Evolutionary conservation across 2,888 invertebrate species (phyloP).

Genomic region (Acleris literana): DNA sequence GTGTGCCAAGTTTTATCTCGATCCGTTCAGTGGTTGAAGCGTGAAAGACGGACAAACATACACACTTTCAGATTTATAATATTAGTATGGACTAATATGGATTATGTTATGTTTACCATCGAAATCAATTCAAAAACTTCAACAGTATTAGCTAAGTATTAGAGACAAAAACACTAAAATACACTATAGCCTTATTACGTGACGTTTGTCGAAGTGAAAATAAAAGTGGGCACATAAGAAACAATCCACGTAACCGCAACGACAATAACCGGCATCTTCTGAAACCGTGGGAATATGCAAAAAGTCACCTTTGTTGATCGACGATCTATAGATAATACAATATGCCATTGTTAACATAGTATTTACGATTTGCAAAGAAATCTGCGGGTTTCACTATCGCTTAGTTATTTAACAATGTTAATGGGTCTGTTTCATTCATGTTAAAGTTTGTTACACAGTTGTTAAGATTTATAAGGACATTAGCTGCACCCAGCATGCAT

Average conservation of each 20-base stretch:
- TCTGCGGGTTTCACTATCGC: conserved; percentile 26
- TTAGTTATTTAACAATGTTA: conserved; percentile 6
- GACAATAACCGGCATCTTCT: conserved; percentile 45
- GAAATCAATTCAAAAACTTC: too few relatives aligned
- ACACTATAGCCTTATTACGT: conserved; percentile 1
- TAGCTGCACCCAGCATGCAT: too few relatives aligned
- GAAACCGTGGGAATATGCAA: conserved; percentile 62
- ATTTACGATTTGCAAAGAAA: conserved; percentile 21
- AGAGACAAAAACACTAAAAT: too few relatives aligned
- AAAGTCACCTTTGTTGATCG: conserved; percentile 52
- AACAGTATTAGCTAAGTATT: too few relatives aligned
- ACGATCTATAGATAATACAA: conserved; percentile 41
- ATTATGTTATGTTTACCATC: too few relatives aligned
- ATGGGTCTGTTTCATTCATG: neutral
- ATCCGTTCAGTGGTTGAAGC: too few relatives aligned
- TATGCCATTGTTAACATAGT: conserved; percentile 27
- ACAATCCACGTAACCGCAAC: conserved; percentile 47
- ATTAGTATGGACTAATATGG: too few relatives aligned
- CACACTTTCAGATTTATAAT: too few relatives aligned
- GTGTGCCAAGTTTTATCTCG: too few relatives aligned
- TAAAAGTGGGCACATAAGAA: conserved; percentile 52
- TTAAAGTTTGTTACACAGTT: too few relatives aligned
- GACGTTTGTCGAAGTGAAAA: conserved; percentile 47
- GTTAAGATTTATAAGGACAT: too few relatives aligned
- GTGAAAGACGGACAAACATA: too few relatives aligned